A percentile compares a stretch with the other conserved stretches of the same genome.
Conservation (phyloP, 23 tunicate species). For the Ciona savignyi region DNA sequence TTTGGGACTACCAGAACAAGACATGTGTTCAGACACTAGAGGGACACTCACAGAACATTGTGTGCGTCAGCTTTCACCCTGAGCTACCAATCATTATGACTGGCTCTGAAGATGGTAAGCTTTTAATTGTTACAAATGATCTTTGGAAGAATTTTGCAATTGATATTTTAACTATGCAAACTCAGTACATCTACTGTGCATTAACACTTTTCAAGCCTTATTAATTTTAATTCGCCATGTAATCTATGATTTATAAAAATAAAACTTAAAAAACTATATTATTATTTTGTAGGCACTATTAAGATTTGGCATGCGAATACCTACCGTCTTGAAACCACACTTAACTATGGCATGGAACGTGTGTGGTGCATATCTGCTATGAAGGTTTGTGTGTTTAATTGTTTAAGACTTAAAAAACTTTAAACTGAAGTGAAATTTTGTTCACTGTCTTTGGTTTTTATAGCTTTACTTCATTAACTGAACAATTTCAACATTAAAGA, state of each 20-base stretch:
- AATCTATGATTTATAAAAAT: neutral
- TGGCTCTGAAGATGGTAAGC: slow-evolving; percentile 97
- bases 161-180: neutral
- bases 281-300: slow-evolving; percentile 41
- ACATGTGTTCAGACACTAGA: slow-evolving; percentile 98
- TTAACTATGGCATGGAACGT: slow-evolving; percentile 93
- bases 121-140: neutral
- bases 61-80: slow-evolving; percentile 86
- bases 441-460: too few species aligned
- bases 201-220: too few species aligned
- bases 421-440: too few species aligned
- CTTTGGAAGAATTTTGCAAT: neutral
- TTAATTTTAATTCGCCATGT: neutral
- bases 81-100: slow-evolving; percentile 95
- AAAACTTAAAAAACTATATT: neutral
- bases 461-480: too few species aligned
- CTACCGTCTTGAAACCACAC: slow-evolving; percentile 83
- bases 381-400: too few species aligned
- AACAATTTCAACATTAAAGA: too few species aligned
- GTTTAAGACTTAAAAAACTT: too few species aligned
- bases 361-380: slow-evolving; percentile 89
- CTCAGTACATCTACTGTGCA: too few species aligned
- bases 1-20: slow-evolving; percentile 98
- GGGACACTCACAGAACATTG: slow-evolving; percentile 97
- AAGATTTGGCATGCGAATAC: slow-evolving; percentile 99